Evolutionary conservation across 2,113 vertebrate genomes (phyloP).

Genomic region (Isichthys henryi): DNA sequence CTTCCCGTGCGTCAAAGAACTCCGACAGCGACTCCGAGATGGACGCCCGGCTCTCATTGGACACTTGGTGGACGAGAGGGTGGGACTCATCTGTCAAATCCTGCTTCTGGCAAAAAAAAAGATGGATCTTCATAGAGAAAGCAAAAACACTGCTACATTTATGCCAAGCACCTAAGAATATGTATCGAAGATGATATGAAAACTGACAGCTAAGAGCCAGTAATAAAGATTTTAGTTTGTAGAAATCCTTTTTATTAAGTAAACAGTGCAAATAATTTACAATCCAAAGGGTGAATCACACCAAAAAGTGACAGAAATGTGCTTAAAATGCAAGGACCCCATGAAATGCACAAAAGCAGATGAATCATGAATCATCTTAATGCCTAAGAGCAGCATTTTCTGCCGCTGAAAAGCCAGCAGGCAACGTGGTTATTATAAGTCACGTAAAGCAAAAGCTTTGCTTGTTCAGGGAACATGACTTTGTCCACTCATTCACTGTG

Average conservation of each 20-base stretch:
- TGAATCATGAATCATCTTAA: background rate
- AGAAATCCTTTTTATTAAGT: background rate
- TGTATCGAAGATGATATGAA: background rate
- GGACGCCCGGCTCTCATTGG: conserved; percentile 87
- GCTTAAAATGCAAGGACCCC: background rate
- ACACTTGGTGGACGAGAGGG: conserved; percentile 80
- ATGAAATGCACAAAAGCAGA: background rate
- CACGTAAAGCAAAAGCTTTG: background rate
- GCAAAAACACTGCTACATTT: background rate
- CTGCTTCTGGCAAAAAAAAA: conserved; percentile 61
- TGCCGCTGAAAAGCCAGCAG: background rate
- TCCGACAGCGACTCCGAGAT: conserved; percentile 87
- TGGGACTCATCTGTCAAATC: conserved; percentile 66
- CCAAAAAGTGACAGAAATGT: background rate
- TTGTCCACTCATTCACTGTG: background rate
- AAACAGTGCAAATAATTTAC: background rate
- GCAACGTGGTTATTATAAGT: background rate
- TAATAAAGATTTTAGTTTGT: background rate
- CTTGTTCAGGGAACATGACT: background rate
- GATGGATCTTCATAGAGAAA: conserved; percentile 1
- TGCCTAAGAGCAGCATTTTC: background rate
- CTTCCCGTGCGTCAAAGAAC: conserved; percentile 96
- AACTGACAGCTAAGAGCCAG: background rate
- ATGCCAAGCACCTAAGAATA: background rate
- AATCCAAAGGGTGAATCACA: background rate